phyloP scores from a whole-genome alignment of 2,797 vertebrate genomes.

The Emys orbicularis region DNA sequence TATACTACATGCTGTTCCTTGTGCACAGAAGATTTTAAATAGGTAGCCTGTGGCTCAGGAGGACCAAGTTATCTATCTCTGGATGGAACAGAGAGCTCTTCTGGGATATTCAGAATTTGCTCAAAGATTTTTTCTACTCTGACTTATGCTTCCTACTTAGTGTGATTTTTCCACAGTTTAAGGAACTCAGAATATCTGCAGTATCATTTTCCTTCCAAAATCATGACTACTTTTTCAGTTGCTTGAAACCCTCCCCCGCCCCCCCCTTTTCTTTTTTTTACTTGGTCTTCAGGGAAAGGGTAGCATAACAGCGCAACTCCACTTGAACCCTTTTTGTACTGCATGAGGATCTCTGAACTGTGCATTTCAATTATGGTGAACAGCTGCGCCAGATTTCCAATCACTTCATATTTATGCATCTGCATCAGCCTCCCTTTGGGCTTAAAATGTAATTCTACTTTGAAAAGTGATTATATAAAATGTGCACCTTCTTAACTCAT shows the following conservation, averaged over 20 bases:
- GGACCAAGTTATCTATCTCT: background rate
- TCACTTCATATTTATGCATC: background rate
- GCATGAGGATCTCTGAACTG: background rate
- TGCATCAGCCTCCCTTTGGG: background rate
- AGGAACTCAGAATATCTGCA: background rate
- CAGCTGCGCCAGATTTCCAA: background rate
- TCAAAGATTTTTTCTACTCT: accelerated
- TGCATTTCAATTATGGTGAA: background rate
- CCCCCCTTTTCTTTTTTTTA: background rate
- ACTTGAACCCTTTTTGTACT: background rate
- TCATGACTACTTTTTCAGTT: background rate
- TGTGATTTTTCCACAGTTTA: background rate
- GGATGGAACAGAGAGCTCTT: background rate
- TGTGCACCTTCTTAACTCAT: background rate
- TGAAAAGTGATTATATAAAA: background rate
- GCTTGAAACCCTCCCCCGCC: background rate
- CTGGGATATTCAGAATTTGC: background rate
- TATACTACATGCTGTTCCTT: background rate
- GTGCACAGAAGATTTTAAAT: background rate
- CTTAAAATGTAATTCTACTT: background rate
- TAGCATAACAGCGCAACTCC: background rate
- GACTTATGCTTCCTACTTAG: background rate
- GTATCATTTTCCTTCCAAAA: background rate
- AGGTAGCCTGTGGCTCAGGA: background rate
- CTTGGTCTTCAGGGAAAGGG: background rate